Percentiles rank a stretch among this genome's conserved stretches.
Evolutionary conservation across 2,888 invertebrate genomes (phyloP).

Genomic region (Anthoptus insignis): DNA sequence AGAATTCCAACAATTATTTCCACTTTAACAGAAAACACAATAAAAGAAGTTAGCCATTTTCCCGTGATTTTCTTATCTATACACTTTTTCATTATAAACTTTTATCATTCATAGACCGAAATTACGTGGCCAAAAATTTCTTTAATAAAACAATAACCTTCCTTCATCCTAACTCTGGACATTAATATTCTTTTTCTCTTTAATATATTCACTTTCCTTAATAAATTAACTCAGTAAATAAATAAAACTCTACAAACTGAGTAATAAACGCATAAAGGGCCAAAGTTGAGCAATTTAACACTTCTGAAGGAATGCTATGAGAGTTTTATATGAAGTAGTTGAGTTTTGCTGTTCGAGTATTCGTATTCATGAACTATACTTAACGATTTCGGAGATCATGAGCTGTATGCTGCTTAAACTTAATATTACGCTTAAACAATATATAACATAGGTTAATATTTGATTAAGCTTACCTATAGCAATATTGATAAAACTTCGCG

Average conservation of each 20-base stretch:
- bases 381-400: too few relatives aligned
- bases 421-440: too few relatives aligned
- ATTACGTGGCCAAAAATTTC: constrained; percentile 40
- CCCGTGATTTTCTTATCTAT: constrained; percentile 10
- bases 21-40: neutral
- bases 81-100: constrained; percentile 27
- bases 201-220: constrained; percentile 53
- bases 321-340: constrained; percentile 16
- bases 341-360: too few relatives aligned
- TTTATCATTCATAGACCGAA: constrained; percentile 23
- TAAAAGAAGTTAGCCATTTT: neutral
- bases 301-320: constrained; percentile 6
- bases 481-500: too few relatives aligned
- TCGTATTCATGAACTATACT: too few relatives aligned
- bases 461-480: too few relatives aligned
- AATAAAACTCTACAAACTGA: constrained; percentile 49
- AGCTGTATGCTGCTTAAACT: too few relatives aligned
- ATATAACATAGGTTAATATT: too few relatives aligned
- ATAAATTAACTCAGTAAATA: constrained; percentile 55
- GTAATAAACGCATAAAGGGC: constrained; percentile 48
- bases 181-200: constrained; percentile 52
- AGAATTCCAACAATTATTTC: neutral
- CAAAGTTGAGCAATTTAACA: constrained; percentile 29
- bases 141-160: constrained; percentile 51
- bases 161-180: constrained; percentile 50